Percentiles rank a stretch among this genome's conserved stretches.
These are phyloP conservation scores for Nematostella vectensis DNA, from an alignment of 92 coral and sea anemone genomes.

Conservation along the genomic window DNA sequence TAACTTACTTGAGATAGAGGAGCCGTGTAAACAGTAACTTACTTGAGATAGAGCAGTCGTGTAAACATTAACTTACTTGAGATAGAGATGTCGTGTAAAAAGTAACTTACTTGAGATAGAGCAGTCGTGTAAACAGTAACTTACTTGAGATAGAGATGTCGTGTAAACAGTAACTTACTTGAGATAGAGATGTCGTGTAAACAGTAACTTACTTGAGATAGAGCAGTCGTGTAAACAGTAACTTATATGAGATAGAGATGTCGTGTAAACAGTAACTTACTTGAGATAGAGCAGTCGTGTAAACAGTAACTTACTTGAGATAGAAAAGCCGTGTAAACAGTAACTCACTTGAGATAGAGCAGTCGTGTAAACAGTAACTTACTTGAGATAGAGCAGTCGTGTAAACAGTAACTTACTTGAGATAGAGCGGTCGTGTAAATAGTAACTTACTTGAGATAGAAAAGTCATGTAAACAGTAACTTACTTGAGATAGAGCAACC, in stretches of 20 bases:
- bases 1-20: slow-evolving; percentile 52
- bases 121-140: background rate
- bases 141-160: too few species aligned
- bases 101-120: slow-evolving; percentile 55
- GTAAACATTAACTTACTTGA: slow-evolving; percentile 30
- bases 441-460: slow-evolving; percentile 55
- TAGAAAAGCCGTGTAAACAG: slow-evolving; percentile 4
- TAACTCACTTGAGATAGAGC: too few species aligned
- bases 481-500: slow-evolving; percentile 40
- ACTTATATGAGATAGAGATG: too few species aligned
- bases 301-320: slow-evolving; percentile 68
- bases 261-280: slow-evolving; percentile 9
- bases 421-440: too few species aligned
- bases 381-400: slow-evolving; percentile 75
- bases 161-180: slow-evolving; percentile 21
- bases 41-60: too few species aligned
- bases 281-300: slow-evolving; percentile 68
- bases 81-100: slow-evolving; percentile 65
- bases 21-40: slow-evolving; percentile 1
- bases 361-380: background rate
- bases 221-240: slow-evolving; percentile 2
- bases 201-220: slow-evolving; percentile 63
- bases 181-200: slow-evolving; percentile 64
- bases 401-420: slow-evolving; percentile 77
- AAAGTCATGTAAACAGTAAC: slow-evolving; percentile 69